These are phyloP conservation scores for Lycaon pictus DNA, from an alignment of 2,113 vertebrate species.

Conservation along the genomic window DNA sequence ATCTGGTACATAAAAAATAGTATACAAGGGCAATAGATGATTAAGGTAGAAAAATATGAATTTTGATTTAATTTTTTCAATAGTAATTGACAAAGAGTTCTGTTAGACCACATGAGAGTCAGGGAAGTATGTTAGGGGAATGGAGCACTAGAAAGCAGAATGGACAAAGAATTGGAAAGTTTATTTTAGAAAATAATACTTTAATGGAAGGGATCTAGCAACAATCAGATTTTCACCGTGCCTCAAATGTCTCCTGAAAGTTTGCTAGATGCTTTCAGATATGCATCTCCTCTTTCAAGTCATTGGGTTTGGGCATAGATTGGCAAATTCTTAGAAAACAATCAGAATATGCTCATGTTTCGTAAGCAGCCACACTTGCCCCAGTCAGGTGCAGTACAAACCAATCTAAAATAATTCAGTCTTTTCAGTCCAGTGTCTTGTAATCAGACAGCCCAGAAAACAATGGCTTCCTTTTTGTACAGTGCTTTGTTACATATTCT, in stretches of 20 bases:
- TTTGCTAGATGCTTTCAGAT: not conserved
- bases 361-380: not conserved
- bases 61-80: slow-evolving; percentile 16
- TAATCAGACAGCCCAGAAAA: not conserved
- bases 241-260: not conserved
- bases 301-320: not conserved
- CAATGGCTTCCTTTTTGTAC: not conserved
- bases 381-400: not conserved
- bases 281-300: not conserved
- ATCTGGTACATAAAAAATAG: not conserved
- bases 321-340: not conserved
- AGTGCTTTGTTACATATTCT: slow-evolving; percentile 10
- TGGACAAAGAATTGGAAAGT: not conserved
- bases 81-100: not conserved
- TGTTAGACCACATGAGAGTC: not conserved
- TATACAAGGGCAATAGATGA: not conserved
- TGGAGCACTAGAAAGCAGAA: not conserved
- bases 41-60: not conserved
- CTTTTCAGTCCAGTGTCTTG: not conserved
- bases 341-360: not conserved
- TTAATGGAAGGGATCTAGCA: not conserved
- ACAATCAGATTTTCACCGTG: not conserved
- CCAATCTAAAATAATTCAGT: not conserved
- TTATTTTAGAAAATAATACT: slow-evolving; percentile 44
- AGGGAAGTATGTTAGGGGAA: not conserved